Evolutionary conservation across 2,888 invertebrate genomes (phyloP).

Genomic region (Labia minor): DNA sequence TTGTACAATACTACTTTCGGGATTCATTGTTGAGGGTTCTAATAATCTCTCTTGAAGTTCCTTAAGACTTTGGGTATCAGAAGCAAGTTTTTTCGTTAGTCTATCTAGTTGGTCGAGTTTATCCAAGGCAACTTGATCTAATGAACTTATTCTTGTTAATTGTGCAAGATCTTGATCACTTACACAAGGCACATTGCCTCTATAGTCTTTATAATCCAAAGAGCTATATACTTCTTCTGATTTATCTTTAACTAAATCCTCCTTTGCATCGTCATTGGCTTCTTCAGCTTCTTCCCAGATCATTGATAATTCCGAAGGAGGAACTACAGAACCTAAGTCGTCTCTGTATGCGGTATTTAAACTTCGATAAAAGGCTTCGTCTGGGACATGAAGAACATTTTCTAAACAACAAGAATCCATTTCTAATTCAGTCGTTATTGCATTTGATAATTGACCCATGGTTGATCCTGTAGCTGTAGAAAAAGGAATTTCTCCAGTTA

Average conservation of each 20-base stretch:
- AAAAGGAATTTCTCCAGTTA: constrained; percentile 39
- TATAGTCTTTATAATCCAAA: constrained; percentile 66
- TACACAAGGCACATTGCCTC: constrained; percentile 61
- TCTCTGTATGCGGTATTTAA: constrained; percentile 79
- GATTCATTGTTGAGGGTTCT: constrained; percentile 39
- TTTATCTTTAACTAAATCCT: constrained; percentile 25
- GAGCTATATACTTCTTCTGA: constrained; percentile 55
- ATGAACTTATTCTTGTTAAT: constrained; percentile 59
- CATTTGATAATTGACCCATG: constrained; percentile 17
- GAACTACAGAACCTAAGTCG: constrained; percentile 54
- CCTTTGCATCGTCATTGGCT: constrained; percentile 40
- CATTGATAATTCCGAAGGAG: constrained; percentile 67
- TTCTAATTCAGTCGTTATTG: constrained; percentile 21
- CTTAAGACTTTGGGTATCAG: constrained; percentile 66
- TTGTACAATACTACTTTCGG: neutral
- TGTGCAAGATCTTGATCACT: constrained; percentile 69
- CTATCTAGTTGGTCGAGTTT: constrained; percentile 69
- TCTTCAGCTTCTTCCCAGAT: constrained; percentile 80
- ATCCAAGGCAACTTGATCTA: constrained; percentile 66
- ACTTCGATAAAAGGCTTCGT: constrained; percentile 79
- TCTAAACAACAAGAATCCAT: constrained; percentile 28
- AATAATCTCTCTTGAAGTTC: constrained; percentile 59
- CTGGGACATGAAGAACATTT: constrained; percentile 42
- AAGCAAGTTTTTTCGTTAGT: constrained; percentile 61
- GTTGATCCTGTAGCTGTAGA: constrained; percentile 13